These are phyloP conservation scores for Limnephilus rhombicus DNA, from an alignment of 2,888 invertebrate species.

Conservation along the genomic window DNA sequence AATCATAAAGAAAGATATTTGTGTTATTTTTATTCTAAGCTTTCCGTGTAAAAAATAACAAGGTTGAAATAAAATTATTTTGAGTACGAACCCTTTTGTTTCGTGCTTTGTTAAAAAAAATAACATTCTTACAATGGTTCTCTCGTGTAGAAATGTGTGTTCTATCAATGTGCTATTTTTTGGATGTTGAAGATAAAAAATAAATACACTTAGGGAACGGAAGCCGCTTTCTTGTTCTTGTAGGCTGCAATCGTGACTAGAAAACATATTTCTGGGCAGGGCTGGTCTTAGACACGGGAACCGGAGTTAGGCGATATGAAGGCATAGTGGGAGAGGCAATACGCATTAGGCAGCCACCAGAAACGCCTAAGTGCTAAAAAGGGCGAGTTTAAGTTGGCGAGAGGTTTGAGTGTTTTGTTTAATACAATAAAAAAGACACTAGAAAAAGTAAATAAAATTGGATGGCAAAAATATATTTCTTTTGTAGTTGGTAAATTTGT, in stretches of 20 bases:
- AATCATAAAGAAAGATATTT: neutral
- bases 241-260: slow-evolving; percentile 44
- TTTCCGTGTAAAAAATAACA: neutral
- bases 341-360: neutral
- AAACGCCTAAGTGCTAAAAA: neutral
- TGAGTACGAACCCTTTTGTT: neutral
- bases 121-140: neutral
- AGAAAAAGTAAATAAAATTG: neutral
- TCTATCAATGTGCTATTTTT: neutral
- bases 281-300: neutral
- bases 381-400: neutral
- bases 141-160: neutral
- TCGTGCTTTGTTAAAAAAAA: neutral
- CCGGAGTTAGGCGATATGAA: neutral
- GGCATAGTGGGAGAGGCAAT: neutral
- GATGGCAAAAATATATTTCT: neutral
- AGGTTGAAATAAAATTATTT: neutral
- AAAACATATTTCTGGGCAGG: slow-evolving; percentile 21
- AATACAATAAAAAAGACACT: neutral
- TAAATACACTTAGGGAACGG: slow-evolving; percentile 41
- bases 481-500: neutral
- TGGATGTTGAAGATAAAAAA: slow-evolving; percentile 2
- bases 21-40: neutral
- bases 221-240: slow-evolving; percentile 27
- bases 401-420: neutral